Evolutionary conservation across 2,113 vertebrate genomes (phyloP), one percentile per base, ranked within the genome.

Genomic region (Oryzias woworae): DNA sequence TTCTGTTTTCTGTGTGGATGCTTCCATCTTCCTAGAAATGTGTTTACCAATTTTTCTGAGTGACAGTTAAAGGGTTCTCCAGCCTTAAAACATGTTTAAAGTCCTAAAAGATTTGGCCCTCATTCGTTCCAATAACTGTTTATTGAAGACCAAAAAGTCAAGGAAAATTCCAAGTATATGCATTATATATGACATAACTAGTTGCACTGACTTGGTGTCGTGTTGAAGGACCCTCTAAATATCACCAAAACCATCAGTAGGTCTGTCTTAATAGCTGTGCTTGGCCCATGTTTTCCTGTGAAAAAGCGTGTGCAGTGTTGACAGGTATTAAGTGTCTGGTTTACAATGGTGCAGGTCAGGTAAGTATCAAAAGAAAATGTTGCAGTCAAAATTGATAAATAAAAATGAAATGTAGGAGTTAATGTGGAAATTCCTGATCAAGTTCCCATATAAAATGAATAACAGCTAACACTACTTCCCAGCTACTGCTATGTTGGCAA

Each of bases 231-330:
- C 64, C 75, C 42, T 63, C 3, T 65, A 70, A 78, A 77, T 74
- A 46, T 70, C 75, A 71, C 56, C 61, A 24, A 14, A 66, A 58
- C 42, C 54, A 17, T 53, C 42, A 55, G n/a, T 28, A 56, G 14
- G 13, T 46, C 3, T 58, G 20, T 26, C 43, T 58, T 17, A 4
- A 20, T 53, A 53, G 26, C 23, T 78, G 68, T 91, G 43, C 86
- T 87, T 86, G 89, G 69, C 53, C 49, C 13, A 49, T 65, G 87
- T 49, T 53, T 52, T 17, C 2, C 48, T 92, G 90, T 15, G 8
- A 26, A 93, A 89, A 89, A 90, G 93, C 94, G 95, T 93, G 93
- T 69, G 52, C 67, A 7, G 54, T 1, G 16, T 53, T 67, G 46
- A 68, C 48, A 42, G 26, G 16, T 67, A 36, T 57, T 67, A 17